Evolutionary conservation across 2,888 invertebrate species (phyloP).

Genomic region (Amphipoea lucens): DNA sequence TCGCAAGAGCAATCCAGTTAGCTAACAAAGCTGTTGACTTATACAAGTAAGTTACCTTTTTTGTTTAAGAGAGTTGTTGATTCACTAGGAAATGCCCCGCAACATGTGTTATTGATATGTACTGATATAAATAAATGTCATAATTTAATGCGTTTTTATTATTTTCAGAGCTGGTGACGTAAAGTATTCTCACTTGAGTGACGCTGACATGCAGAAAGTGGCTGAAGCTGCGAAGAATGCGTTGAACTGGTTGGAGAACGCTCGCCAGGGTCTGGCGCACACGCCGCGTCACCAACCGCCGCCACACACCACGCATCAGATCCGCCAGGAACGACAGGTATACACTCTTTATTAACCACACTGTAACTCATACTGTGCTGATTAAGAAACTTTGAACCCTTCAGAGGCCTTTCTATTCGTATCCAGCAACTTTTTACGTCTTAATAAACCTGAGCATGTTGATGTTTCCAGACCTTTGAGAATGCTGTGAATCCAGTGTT

Average conservation of each 20-base stretch:
- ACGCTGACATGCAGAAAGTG: slow-evolving; percentile 95
- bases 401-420: not conserved
- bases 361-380: not conserved
- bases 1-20: slow-evolving; percentile 94
- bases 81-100: not conserved
- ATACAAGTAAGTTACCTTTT: slow-evolving; percentile 87
- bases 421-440: not conserved
- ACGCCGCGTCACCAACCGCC: slow-evolving; percentile 93
- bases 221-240: slow-evolving; percentile 92
- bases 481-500: slow-evolving; percentile 93
- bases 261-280: slow-evolving; percentile 92
- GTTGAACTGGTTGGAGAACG: slow-evolving; percentile 95
- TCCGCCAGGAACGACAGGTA: slow-evolving; percentile 94
- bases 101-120: too few species aligned
- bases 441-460: not conserved
- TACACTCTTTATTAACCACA: slow-evolving; percentile 9
- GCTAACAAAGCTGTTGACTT: slow-evolving; percentile 95
- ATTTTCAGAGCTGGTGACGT: slow-evolving; percentile 91
- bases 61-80: not conserved
- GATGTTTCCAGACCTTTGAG: slow-evolving; percentile 89
- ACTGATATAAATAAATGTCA: not conserved
- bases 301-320: slow-evolving; percentile 94
- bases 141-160: not conserved
- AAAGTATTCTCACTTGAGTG: slow-evolving; percentile 94
- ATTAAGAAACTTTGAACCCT: not conserved